Conservation (phyloP, 1,140 invertebrate species). For the Drosophila mauritiana region DNA sequence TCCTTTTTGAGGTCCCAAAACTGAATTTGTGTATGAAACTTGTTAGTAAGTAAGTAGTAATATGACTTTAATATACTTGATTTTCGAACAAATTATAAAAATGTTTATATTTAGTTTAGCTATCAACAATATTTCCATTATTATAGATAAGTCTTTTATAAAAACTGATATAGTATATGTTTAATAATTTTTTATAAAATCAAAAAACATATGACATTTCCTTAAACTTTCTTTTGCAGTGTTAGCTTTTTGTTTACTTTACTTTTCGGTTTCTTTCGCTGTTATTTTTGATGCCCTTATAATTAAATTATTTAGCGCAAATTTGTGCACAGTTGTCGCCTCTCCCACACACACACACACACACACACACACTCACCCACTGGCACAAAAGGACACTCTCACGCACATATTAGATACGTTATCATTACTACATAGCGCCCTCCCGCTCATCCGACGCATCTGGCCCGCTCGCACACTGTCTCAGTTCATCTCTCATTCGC, state of each 20-base stretch:
- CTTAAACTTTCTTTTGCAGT: not conserved
- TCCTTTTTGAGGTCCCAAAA: not conserved
- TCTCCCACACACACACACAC: conserved; percentile 35
- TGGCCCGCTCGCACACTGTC: not conserved
- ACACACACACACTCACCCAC: conserved; percentile 3
- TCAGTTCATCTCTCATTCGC: conserved; percentile 31
- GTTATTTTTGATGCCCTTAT: conserved; percentile 54
- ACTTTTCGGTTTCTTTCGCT: conserved; percentile 34
- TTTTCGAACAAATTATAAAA: no score
- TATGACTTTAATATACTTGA: no score
- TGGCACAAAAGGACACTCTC: conserved; percentile 3
- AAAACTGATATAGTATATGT: no score
- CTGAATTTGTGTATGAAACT: not conserved
- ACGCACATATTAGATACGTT: conserved; percentile 50
- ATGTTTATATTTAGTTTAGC: no score
- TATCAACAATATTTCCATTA: no score
- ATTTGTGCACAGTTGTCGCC: conserved; percentile 68
- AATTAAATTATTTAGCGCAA: conserved; percentile 76
- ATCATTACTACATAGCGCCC: conserved; percentile 32
- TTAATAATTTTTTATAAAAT: no score
- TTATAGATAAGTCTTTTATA: no score
- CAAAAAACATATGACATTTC: no score
- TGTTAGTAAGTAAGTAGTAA: no score
- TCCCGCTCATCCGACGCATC: not conserved
- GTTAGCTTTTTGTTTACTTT: not conserved